phyloP scores from a whole-genome alignment of 2,113 vertebrate species.

The pig (Sus scrofa) region DNA sequence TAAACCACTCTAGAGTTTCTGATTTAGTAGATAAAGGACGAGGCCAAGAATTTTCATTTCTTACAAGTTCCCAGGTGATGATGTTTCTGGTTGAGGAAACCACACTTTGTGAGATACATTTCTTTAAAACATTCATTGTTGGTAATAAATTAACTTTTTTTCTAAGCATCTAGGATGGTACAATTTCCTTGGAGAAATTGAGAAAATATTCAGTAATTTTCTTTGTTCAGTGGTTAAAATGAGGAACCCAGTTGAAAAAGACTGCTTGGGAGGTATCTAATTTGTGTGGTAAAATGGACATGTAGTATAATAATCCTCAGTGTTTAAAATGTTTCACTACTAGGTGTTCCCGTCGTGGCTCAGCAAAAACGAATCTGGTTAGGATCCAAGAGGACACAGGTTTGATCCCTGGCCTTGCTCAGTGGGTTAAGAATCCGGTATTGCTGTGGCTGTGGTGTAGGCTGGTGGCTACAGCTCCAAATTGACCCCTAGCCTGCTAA shows the following conservation, averaged over 20 bases:
- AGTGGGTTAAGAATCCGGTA: too few relatives aligned
- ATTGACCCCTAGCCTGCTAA: too few relatives aligned
- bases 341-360: too few relatives aligned
- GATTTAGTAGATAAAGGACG: not conserved
- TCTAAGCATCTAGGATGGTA: not conserved
- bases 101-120: not conserved
- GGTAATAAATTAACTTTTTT: not conserved
- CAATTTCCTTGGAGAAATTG: not conserved
- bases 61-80: not conserved
- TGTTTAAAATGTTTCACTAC: too few relatives aligned
- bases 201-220: conserved; percentile 11
- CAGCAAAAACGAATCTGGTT: too few relatives aligned
- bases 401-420: too few relatives aligned
- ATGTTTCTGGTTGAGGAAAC: not conserved
- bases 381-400: too few relatives aligned
- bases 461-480: too few relatives aligned
- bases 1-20: not conserved
- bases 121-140: not conserved
- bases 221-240: not conserved
- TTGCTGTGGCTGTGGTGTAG: too few relatives aligned
- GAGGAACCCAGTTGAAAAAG: not conserved
- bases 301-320: not conserved
- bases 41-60: not conserved
- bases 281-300: not conserved
- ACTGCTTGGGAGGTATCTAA: not conserved